These are phyloP conservation scores for Apamea anceps DNA, from an alignment of 2,888 invertebrate genomes.

Conservation along the genomic window DNA sequence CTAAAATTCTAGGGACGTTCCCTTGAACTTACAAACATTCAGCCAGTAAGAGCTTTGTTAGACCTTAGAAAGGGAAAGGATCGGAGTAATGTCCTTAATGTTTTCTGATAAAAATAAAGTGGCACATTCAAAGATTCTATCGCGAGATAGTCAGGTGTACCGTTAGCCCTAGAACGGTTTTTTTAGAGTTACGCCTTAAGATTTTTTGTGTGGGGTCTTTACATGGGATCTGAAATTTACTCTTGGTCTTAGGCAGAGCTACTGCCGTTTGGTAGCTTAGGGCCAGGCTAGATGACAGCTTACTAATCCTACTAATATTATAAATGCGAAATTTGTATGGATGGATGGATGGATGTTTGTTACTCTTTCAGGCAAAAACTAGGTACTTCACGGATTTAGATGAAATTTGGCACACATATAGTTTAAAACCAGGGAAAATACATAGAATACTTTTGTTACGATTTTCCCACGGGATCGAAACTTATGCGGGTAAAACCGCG, in stretches of 20 bases:
- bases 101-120: constrained; percentile 60
- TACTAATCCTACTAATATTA: neutral
- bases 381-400: too few relatives aligned
- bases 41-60: constrained; percentile 28
- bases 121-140: constrained; percentile 53
- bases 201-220: neutral
- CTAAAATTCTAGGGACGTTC: neutral
- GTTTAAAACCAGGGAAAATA: too few relatives aligned
- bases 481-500: too few relatives aligned
- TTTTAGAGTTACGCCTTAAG: constrained; percentile 13
- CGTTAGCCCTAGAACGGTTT: constrained; percentile 27
- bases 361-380: too few relatives aligned
- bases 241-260: neutral
- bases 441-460: too few relatives aligned
- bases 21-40: constrained; percentile 19
- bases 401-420: too few relatives aligned
- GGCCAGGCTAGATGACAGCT: neutral
- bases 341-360: too few relatives aligned
- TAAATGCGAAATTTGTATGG: too few relatives aligned
- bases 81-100: constrained; percentile 52
- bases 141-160: constrained; percentile 42
- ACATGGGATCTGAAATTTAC: neutral
- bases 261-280: neutral
- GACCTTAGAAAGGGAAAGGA: constrained; percentile 38
- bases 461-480: too few relatives aligned